A percentile compares a stretch with the other conserved stretches of the same genome.
Evolutionary conservation across 92 coral and sea anemone genomes (phyloP).

Genomic region (Parazoanthus darwini): DNA sequence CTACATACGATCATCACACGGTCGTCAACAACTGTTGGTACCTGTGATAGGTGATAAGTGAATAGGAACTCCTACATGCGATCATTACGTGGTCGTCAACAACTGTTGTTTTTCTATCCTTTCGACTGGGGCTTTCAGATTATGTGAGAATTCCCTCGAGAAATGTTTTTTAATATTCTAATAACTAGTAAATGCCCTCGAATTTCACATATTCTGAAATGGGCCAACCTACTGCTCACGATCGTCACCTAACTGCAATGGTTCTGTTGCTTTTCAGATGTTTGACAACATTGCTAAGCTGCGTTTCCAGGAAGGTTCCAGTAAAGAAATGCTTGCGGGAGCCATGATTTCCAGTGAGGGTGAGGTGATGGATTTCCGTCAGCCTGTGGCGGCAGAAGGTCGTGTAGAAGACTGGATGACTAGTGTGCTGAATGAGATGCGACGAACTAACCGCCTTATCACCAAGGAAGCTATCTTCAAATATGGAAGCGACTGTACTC

Average conservation of each 20-base stretch:
- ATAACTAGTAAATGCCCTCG: no score
- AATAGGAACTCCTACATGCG: not conserved
- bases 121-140: no score
- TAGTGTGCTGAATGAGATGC: slow-evolving; percentile 95
- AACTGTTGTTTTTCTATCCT: not conserved
- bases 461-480: slow-evolving; percentile 96
- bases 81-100: no score
- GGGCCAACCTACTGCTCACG: not conserved
- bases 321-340: slow-evolving; percentile 82
- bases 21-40: no score
- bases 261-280: slow-evolving; percentile 67
- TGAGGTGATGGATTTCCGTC: slow-evolving; percentile 95
- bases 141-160: not conserved
- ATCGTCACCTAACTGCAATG: not conserved
- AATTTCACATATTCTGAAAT: not conserved
- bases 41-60: not conserved
- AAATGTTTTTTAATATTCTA: not conserved
- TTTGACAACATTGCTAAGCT: slow-evolving; percentile 95
- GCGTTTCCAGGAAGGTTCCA: slow-evolving; percentile 96
- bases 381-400: slow-evolving; percentile 94
- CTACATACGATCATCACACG: no score
- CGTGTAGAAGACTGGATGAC: slow-evolving; percentile 99
- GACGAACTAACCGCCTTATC: slow-evolving; percentile 94
- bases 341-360: slow-evolving; percentile 97
- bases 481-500: slow-evolving; percentile 79